These are phyloP conservation scores for Ochlodes sylvanus DNA, from an alignment of 2,888 invertebrate genomes.

Conservation along the genomic window DNA sequence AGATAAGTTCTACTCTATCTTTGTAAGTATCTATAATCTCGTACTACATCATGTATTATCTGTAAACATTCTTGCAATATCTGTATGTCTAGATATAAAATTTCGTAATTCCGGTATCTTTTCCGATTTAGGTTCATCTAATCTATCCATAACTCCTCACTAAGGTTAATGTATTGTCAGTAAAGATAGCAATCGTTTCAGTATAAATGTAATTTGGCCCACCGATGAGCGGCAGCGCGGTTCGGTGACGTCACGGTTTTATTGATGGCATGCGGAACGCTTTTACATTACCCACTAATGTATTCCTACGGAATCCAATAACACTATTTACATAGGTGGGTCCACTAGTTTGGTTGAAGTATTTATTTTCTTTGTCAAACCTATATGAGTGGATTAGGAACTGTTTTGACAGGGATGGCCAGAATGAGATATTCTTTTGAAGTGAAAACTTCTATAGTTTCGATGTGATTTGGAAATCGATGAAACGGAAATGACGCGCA, in stretches of 20 bases:
- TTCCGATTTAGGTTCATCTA: not conserved
- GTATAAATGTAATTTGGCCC: slow-evolving; percentile 28
- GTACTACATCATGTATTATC: slow-evolving; percentile 2
- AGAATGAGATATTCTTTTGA: too few relatives aligned
- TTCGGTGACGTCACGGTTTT: slow-evolving; percentile 26
- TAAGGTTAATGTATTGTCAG: slow-evolving; percentile 29
- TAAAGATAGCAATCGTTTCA: slow-evolving; percentile 31
- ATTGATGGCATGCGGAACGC: slow-evolving; percentile 21
- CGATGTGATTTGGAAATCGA: too few relatives aligned
- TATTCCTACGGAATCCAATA: slow-evolving; percentile 10
- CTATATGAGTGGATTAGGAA: too few relatives aligned
- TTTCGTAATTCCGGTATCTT: not conserved
- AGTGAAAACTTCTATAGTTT: too few relatives aligned
- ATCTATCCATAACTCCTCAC: slow-evolving; percentile 1
- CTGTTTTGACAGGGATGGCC: too few relatives aligned
- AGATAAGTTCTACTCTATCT: not conserved
- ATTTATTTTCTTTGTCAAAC: not conserved
- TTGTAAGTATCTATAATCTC: not conserved
- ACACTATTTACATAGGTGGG: slow-evolving; percentile 2
- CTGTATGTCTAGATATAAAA: not conserved
- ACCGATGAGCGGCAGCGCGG: slow-evolving; percentile 6
- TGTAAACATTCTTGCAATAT: not conserved
- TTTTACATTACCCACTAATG: slow-evolving; percentile 23
- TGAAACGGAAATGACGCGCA: too few relatives aligned
- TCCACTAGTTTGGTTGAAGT: not conserved